Evolutionary conservation across 1,140 invertebrate species (phyloP), one percentile per base, ranked within the genome.

Genomic region (Nomia melanderi): DNA sequence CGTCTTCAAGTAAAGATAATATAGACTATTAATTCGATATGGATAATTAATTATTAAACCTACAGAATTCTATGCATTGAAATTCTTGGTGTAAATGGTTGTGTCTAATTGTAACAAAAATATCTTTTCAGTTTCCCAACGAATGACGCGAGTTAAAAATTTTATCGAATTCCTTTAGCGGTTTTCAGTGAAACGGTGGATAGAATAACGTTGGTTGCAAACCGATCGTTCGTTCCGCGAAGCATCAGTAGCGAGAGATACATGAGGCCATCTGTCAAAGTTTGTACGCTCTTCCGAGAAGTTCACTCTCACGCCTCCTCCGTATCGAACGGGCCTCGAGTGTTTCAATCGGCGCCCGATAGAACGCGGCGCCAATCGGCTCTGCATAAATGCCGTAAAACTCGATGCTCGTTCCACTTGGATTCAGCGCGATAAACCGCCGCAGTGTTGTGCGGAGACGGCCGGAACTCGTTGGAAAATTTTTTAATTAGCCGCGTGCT

Each of bases 231-330:
- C 44, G 50, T 77, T 77, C 53, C 36, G 7, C 36, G 56, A 27
- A 66, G 41, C 50, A 44, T 64, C 31, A 20, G 4, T 6, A 50
- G 20, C 41, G 41, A 62, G 74, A 64, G 56, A 72, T 50, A 80
- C 36, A 78, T 65, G 76, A 83, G 80, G 70, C 81, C 76, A 83
- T 82, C 80, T 82, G 80, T 83, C 82, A 83, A 83, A 83, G 75
- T 83, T 82, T 80, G 81, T 69, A 47, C 62, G 75, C 81, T 81
- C 81, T 82, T 82, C 79, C 81, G 67, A 82, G 81, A 82, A 78
- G 60, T 25, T 50, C 44, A 36, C 79, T 78, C 79, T 82, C 79
- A 74, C 81, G 70, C 62, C 60, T 82, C 54, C 54, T 50, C 56
- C 25, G 54, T 82, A 62, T 82, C 80, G 59, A 33, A 9, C 67